A percentile compares a stretch with the other conserved stretches of the same genome.
These are phyloP conservation scores for Sciurus vulgaris DNA, from an alignment of 2,797 vertebrate species.

Conservation along the genomic window DNA sequence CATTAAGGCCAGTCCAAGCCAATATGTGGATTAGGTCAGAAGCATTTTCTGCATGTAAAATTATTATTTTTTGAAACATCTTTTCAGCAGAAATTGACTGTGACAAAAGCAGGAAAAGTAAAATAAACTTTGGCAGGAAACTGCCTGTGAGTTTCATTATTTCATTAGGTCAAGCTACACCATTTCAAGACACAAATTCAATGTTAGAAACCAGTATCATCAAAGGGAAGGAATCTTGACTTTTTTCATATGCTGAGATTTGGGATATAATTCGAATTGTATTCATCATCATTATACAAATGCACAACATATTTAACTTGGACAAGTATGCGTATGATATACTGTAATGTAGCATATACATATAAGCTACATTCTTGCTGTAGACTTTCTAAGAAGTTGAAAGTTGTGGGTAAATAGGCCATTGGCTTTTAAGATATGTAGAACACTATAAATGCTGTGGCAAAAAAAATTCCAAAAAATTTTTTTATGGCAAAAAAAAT, in stretches of 20 bases:
- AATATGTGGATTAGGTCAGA: constrained; percentile 42
- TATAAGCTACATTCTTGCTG: neutral
- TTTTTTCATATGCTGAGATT: neutral
- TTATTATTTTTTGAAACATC: constrained; percentile 57
- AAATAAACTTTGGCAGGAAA: constrained; percentile 45
- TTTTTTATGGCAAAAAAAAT: neutral
- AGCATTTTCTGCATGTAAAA: constrained; percentile 52
- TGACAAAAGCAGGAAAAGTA: constrained; percentile 59
- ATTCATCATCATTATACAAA: constrained; percentile 35
- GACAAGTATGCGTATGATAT: neutral
- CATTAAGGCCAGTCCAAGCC: constrained; percentile 14
- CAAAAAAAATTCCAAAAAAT: neutral
- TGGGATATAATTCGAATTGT: neutral
- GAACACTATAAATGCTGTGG: neutral
- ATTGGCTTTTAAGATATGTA: neutral
- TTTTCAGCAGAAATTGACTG: constrained; percentile 26
- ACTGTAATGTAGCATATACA: no score
- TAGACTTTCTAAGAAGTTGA: neutral
- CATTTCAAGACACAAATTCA: constrained; percentile 8
- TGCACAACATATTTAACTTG: constrained; percentile 14
- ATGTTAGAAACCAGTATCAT: neutral
- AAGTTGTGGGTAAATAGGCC: neutral
- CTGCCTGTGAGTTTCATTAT: neutral
- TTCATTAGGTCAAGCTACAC: constrained; percentile 9
- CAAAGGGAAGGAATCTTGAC: neutral